phyloP scores from a whole-genome alignment of 2,797 vertebrate species.

The Myripristis murdjan region DNA sequence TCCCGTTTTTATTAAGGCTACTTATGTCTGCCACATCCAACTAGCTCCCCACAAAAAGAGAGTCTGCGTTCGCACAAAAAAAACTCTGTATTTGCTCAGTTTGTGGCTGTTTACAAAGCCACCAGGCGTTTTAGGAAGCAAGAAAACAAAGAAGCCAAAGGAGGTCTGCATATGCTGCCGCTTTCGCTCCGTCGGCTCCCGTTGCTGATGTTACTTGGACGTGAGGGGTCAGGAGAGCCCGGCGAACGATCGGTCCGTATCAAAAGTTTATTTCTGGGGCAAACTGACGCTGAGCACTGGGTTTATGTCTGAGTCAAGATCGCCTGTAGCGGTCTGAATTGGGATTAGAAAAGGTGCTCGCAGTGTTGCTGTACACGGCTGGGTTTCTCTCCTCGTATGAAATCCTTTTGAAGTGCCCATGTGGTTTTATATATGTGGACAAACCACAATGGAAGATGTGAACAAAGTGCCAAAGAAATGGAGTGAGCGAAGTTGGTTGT shows the following conservation, averaged over 20 bases:
- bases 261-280: background rate
- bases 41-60: conserved; percentile 30
- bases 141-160: conserved; percentile 5
- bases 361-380: conserved; percentile 23
- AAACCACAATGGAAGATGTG: conserved; percentile 18
- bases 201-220: conserved; percentile 26
- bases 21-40: conserved; percentile 60
- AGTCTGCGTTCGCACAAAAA: conserved; percentile 22
- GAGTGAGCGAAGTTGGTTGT: conserved; percentile 1
- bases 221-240: conserved; percentile 19
- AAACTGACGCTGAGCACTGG: background rate
- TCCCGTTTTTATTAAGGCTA: conserved; percentile 69
- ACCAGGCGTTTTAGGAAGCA: conserved; percentile 19
- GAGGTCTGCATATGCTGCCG: background rate
- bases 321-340: background rate
- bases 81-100: conserved; percentile 28
- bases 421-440: conserved; percentile 29
- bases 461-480: background rate
- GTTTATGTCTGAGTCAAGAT: conserved; percentile 25
- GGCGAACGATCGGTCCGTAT: conserved; percentile 28
- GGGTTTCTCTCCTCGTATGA: conserved; percentile 22
- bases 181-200: conserved; percentile 17
- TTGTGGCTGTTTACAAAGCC: conserved; percentile 36
- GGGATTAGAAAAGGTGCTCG: conserved; percentile 11
- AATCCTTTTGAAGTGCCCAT: conserved; percentile 13